Evolutionary conservation across 2,113 vertebrate genomes (phyloP).

Genomic region (Galemys pyrenaicus): DNA sequence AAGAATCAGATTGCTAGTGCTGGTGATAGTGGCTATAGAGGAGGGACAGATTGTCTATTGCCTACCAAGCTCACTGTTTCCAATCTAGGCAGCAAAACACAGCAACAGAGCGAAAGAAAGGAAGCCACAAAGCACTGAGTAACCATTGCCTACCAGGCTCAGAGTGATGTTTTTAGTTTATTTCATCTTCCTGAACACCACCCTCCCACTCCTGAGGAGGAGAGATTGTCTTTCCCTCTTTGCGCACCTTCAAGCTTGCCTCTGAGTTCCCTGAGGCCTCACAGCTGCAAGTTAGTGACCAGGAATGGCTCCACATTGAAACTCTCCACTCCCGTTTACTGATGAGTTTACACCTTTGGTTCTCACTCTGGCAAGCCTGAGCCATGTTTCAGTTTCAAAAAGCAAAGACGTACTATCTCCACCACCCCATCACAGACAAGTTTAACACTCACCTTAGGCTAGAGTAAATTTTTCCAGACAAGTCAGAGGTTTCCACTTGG

Average conservation of each 20-base stretch:
- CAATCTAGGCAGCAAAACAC: not conserved
- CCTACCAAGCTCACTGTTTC: not conserved
- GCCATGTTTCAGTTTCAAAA: not conserved
- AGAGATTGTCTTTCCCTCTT: not conserved
- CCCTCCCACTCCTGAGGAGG: not conserved
- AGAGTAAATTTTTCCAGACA: not conserved
- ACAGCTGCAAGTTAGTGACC: not conserved
- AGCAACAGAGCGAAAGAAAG: not conserved
- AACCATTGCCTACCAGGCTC: not conserved
- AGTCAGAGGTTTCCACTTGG: not conserved
- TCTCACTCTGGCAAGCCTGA: not conserved
- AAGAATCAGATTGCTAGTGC: not conserved
- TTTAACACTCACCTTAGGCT: not conserved
- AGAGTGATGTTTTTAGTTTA: not conserved
- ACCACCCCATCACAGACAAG: not conserved
- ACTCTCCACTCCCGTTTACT: not conserved
- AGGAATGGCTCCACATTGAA: not conserved
- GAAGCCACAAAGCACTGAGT: not conserved
- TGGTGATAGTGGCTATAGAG: not conserved
- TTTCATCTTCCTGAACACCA: not conserved
- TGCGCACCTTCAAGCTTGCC: not conserved
- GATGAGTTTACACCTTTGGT: not conserved
- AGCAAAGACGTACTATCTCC: not conserved
- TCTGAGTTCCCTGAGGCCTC: not conserved
- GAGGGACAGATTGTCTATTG: not conserved